Base-by-base conservation (phyloP, 2,888 invertebrate species). In the Hydrotaea cyrtoneurina region DNA sequence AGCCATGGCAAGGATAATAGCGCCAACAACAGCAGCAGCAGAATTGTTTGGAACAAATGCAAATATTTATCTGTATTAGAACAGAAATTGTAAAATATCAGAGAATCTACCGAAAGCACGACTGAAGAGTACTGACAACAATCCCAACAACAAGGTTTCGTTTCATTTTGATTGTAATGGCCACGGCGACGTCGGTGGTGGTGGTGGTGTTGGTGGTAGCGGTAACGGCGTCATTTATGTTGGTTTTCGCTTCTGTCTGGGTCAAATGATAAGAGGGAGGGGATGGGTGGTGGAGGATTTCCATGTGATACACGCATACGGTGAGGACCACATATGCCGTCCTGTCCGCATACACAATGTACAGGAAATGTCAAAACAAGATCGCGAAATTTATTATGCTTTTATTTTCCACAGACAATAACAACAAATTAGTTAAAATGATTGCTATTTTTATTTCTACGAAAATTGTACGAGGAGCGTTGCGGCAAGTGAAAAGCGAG, bases 361-460 rank as follows among this genome's bases (percentile, higher is more conserved):
- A 73, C 13, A 59, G 5, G 59, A 53, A 26, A 62, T 59, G 57
- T 73, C 73, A 73, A 43, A 57, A 73, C 57, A 59, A 74, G 43
- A 43, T 62, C 46, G 43, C 74, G 59, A 62, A 74, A 74, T 74
- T 74, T 62, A 74, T 74, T 74, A 46, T 50, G 36, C 46, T 31
- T 69, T 69, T 55, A 46, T 69, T 46, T 69, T 8, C 21, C 46
- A 11, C 46, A 62, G 74, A 59, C 74, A 46, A 46, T 46, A 74
- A 46, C 59, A 74, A 74, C 26, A 46, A 59, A 57, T 46, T 26
- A 46, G 74, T 26, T 46, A 46, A 73, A 19, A 26, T 23, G 74
- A 62, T 62, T 74, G 23, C 13, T 10, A 39, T 13, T 39, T 8
- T 39, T 73, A 1, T 72, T 72, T 13, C 11, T 66, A 3, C n/a